Evolutionary conservation across 2,113 vertebrate species (phyloP), one percentile per base, ranked within the genome.

Genomic region (Hippocampus abdominalis): DNA sequence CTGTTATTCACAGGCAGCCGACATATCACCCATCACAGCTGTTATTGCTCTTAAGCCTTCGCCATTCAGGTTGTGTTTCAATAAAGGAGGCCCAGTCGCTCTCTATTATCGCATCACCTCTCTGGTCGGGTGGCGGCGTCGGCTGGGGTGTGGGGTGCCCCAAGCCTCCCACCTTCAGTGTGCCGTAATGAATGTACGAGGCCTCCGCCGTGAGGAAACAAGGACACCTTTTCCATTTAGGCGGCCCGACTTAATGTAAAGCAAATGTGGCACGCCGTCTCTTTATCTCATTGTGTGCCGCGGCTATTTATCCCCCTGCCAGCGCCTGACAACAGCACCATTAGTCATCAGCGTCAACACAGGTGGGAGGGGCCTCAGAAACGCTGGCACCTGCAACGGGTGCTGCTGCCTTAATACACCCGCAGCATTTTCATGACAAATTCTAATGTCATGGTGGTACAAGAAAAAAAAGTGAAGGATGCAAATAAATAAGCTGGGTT

Each of bases 281-380:
- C 82, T 90, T 90, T 90, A 88, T 91, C 91, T 89, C 77, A 32
- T 82, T 44, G 77, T 68, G 78, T 70, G 74, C 84, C 87, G 84
- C 76, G 61, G 81, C 89, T 91, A 91, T 92, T 93, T 89, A 93
- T 91, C 87, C 88, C 89, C 79, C 90, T 89, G 88, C 84, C 90
- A 89, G 53, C 42, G 62, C 84, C 32, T 78, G 86, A 87, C 84
- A 85, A 84, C 77, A 75, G 79, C 72, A 73, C 89, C 84, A 90
- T 91, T 92, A 91, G 83, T 91, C 89, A 90, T 88, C 80, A 76
- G 81, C 71, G 64, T 77, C 64, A 72, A 54, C 25, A 23, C 49
- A 60, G 46, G 29, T 36, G 48, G 71, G 49, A 25, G 32, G 53
- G 20, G 66, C 68, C 76, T 72, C 84, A 81, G 85, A 87, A 75